These are phyloP conservation scores for Ochropacha duplaris DNA, from an alignment of 2,888 invertebrate species.

Conservation along the genomic window DNA sequence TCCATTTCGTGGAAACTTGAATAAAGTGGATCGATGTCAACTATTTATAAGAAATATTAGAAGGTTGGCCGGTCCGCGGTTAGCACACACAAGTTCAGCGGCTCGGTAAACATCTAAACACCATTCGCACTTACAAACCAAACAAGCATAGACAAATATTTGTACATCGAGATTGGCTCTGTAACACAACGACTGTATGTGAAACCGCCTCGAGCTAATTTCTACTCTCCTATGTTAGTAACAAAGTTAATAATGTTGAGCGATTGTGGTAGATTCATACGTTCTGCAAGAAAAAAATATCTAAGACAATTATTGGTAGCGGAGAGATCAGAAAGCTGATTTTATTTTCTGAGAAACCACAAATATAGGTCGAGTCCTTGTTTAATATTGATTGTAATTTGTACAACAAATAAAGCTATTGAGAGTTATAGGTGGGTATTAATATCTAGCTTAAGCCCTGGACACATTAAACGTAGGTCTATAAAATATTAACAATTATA, in stretches of 20 bases:
- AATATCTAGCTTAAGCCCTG: no score
- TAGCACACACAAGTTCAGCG: conserved; percentile 71
- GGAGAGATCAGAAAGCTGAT: conserved; percentile 62
- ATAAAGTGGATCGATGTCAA: conserved; percentile 64
- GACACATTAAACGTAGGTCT: no score
- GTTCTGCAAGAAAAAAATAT: conserved; percentile 13
- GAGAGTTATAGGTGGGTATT: no score
- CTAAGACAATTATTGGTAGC: conserved; percentile 55
- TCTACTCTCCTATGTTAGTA: conserved; percentile 43
- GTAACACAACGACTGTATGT: conserved; percentile 55
- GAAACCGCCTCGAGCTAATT: conserved; percentile 46
- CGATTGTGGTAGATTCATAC: conserved; percentile 46
- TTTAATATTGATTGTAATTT: conserved; percentile 20
- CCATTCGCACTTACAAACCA: conserved; percentile 82
- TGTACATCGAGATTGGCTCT: conserved; percentile 69
- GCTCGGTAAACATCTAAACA: conserved; percentile 78
- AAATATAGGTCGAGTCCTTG: conserved; percentile 15
- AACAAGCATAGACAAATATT: conserved; percentile 79
- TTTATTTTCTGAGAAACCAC: conserved; percentile 63
- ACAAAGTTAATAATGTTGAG: conserved; percentile 47
- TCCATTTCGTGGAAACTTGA: conserved; percentile 28
- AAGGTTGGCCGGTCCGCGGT: conserved; percentile 48
- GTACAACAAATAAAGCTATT: not conserved
- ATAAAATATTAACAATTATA: no score
- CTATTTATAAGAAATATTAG: conserved; percentile 71